Evolutionary conservation across 2,888 invertebrate genomes (phyloP), one percentile per base, ranked within the genome.

Genomic region (Yponomeuta evonymella): DNA sequence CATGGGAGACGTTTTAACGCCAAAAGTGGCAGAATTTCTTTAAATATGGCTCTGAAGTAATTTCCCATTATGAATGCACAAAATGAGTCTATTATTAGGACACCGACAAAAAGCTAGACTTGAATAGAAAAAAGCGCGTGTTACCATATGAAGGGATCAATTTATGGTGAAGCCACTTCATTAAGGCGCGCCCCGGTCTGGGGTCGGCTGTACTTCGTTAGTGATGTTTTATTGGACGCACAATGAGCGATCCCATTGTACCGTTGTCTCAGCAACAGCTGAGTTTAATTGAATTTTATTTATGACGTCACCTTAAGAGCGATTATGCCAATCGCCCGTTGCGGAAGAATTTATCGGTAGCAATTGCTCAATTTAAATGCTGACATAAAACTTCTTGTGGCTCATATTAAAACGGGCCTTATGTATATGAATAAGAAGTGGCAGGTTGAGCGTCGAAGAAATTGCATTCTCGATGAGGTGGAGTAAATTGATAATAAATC

Each of bases 221-320:
- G 71, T 65, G 67, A 71, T 72, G 71, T 63, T 83, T 84, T 85
- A 85, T 83, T 79, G 75, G 74, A 75, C 77, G 76, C 79, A 77
- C 77, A 75, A 76, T 80, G 79, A 81, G 80, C 78, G 75, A 82
- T 82, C 78, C 83, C 79, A 83, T 85, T 87, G 84, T 86, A 71
- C 48, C 15, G 71, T 69, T 66, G 65, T 23, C 70, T 66, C 23
- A 67, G 48, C 75, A 79, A 76, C 79, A 87, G 84, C 83, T 85
- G 82, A 84, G 80, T 83, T 80, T 86, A 84, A 86, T 86, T 85
- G 81, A 81, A 79, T 82, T 80, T 79, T 78, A 76, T 79, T 70
- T 67, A 70, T 65, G 63, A 70, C 65, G 70, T 70, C 65, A 63
- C 63, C 62, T 65, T 48, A 70, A 70, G 64, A 48, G 15, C 70